phyloP scores from a whole-genome alignment of 2,888 invertebrate genomes.

The Sycophila texana region DNA sequence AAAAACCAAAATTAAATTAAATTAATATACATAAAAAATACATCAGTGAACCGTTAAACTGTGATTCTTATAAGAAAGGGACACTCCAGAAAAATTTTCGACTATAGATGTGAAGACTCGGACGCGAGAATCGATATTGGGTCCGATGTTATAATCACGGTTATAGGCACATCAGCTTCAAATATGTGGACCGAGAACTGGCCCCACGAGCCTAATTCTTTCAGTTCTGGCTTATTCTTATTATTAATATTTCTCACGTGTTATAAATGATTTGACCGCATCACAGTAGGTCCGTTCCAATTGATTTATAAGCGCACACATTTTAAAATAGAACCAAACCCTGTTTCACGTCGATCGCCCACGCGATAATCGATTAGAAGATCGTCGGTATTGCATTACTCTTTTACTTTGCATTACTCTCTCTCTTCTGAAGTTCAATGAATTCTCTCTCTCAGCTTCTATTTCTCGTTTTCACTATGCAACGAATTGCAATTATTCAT shows the following conservation, averaged over 20 bases:
- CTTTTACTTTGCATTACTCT: not conserved
- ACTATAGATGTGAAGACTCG: no score
- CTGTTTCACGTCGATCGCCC: slow-evolving; percentile 54
- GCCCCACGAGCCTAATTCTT: slow-evolving; percentile 53
- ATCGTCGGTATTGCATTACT: slow-evolving; percentile 54
- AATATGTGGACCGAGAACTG: slow-evolving; percentile 17
- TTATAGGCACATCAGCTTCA: not conserved
- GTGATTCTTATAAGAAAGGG: no score
- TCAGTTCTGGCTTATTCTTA: slow-evolving; percentile 31
- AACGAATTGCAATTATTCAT: slow-evolving; percentile 56
- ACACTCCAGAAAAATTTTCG: no score
- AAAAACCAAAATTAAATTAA: no score
- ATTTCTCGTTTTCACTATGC: slow-evolving; percentile 1
- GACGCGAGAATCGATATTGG: not conserved
- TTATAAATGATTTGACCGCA: slow-evolving; percentile 55
- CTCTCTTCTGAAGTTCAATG: no score
- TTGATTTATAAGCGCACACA: slow-evolving; percentile 46
- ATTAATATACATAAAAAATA: no score
- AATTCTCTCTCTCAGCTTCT: slow-evolving; percentile 17
- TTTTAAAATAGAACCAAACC: not conserved
- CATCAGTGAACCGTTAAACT: no score
- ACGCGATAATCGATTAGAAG: slow-evolving; percentile 58
- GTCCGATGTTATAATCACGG: not conserved
- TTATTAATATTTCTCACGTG: slow-evolving; percentile 57
- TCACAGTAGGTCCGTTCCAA: slow-evolving; percentile 45